These are phyloP conservation scores for Emberiza fucata DNA, from an alignment of 2,113 vertebrate genomes.

Conservation along the genomic window DNA sequence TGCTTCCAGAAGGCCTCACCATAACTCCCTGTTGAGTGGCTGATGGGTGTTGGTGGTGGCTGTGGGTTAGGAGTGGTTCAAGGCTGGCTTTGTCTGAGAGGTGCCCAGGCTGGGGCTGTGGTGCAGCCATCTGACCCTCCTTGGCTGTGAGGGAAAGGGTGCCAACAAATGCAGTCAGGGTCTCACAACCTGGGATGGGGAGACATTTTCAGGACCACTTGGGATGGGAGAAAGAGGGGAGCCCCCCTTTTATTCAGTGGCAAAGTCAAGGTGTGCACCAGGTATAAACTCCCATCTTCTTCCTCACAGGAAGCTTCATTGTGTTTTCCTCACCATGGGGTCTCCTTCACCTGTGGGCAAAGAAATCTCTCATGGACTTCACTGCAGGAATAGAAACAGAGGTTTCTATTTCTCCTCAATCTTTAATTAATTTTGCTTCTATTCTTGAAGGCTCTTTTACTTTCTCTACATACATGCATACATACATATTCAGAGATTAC, in stretches of 20 bases:
- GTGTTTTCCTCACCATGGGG: not conserved
- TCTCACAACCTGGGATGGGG: not conserved
- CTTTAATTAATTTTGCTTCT: not conserved
- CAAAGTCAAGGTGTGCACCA: not conserved
- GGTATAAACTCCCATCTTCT: not conserved
- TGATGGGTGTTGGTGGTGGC: not conserved
- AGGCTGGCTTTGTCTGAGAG: not conserved
- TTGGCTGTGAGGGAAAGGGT: not conserved
- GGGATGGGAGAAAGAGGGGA: not conserved
- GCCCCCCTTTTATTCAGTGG: accelerated
- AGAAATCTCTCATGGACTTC: not conserved
- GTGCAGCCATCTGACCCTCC: accelerated
- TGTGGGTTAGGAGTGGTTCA: not conserved
- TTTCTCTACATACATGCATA: not conserved
- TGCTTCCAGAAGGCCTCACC: not conserved
- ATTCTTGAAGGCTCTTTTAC: not conserved
- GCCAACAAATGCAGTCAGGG: accelerated
- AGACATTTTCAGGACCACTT: not conserved
- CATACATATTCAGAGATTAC: not conserved
- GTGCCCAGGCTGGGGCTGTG: not conserved
- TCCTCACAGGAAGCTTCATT: not conserved
- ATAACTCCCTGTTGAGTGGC: accelerated
- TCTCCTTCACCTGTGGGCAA: not conserved
- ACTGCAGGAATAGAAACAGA: not conserved
- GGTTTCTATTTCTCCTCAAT: not conserved